Percentiles rank a stretch among this genome's conserved stretches.
Evolutionary conservation across 2,113 vertebrate genomes (phyloP).

Genomic region (Cyanoderma ruficeps): DNA sequence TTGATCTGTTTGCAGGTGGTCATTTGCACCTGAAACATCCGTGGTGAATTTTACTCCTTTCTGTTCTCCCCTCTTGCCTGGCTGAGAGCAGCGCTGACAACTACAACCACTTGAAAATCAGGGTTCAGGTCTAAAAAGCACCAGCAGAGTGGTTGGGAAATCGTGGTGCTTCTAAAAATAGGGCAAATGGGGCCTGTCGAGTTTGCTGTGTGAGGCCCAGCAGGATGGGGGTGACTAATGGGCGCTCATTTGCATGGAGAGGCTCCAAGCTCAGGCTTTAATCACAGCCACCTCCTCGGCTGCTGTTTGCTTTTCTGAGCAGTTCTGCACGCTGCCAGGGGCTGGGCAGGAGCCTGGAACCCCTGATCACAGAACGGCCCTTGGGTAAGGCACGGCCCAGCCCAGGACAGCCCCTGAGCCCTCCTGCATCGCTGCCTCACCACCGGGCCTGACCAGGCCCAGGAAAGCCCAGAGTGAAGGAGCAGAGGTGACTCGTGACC

Average conservation of each 20-base stretch:
- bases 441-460: accelerated
- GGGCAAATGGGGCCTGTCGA: neutral
- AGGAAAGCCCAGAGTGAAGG: neutral
- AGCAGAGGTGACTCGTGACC: neutral
- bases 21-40: neutral
- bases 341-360: neutral
- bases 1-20: neutral
- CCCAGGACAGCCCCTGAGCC: neutral
- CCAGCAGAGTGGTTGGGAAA: neutral
- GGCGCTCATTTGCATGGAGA: neutral
- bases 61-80: neutral
- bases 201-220: neutral
- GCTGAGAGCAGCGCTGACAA: neutral
- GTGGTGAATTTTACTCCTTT: neutral
- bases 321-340: neutral
- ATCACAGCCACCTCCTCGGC: neutral
- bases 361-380: neutral
- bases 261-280: neutral
- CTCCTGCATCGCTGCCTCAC: neutral
- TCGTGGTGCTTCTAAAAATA: neutral
- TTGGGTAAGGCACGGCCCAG: neutral
- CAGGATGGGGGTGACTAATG: neutral
- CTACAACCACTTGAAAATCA: neutral
- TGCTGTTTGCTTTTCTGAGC: neutral
- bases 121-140: neutral